phyloP scores from a whole-genome alignment of 2,113 vertebrate genomes.

The Planiliza haematocheilus region DNA sequence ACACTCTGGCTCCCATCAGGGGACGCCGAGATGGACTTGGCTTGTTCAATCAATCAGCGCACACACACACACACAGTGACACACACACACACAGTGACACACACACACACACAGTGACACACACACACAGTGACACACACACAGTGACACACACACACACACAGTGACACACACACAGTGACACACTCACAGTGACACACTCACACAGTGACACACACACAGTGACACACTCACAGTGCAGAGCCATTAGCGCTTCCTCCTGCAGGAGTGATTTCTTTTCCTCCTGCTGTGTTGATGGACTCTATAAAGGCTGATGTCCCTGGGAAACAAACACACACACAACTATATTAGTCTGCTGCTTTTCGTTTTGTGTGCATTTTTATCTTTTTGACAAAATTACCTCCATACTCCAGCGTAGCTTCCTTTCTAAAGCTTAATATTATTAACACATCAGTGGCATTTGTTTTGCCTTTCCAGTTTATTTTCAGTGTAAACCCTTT shows the following conservation, averaged over 20 bases:
- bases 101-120: slow-evolving; percentile 4
- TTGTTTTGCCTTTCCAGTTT: too few relatives aligned
- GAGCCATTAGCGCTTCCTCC: slow-evolving; percentile 73
- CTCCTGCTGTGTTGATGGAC: slow-evolving; percentile 75
- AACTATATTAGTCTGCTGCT: neutral
- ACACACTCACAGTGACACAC: slow-evolving; percentile 11
- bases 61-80: slow-evolving; percentile 24
- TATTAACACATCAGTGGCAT: too few relatives aligned
- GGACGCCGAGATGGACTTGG: slow-evolving; percentile 69
- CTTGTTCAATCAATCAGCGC: slow-evolving; percentile 67
- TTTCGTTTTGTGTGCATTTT: slow-evolving; percentile 25
- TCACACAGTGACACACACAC: slow-evolving; percentile 1
- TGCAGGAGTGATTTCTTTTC: slow-evolving; percentile 62
- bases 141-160: slow-evolving; percentile 25
- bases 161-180: slow-evolving; percentile 4
- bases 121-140: slow-evolving; percentile 28
- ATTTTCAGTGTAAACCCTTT: too few relatives aligned
- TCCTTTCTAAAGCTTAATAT: too few relatives aligned
- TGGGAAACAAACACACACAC: slow-evolving; percentile 22
- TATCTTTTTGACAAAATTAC: slow-evolving; percentile 9
- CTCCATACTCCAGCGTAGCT: neutral
- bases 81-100: slow-evolving; percentile 14
- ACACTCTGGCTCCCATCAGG: slow-evolving; percentile 70
- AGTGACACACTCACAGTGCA: slow-evolving; percentile 29
- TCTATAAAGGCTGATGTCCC: slow-evolving; percentile 48